phyloP scores from a whole-genome alignment of 53 echinoderm and acorn worm species.

The Paracentrotus lividus region DNA sequence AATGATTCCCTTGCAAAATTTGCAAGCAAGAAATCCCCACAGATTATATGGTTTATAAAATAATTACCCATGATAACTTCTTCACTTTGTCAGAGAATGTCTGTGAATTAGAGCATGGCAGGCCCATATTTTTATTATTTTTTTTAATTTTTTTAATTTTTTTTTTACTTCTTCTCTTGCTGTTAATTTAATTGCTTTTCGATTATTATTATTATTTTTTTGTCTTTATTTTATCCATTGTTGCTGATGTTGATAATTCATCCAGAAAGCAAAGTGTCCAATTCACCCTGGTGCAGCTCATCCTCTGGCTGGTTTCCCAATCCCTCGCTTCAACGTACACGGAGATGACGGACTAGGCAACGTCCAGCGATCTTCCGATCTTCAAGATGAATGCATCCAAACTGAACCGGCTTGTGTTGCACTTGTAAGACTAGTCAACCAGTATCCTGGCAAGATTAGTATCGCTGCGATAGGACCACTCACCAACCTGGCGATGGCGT shows the following conservation, averaged over 20 bases:
- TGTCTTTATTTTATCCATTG: neutral
- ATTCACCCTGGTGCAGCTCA: slow-evolving; percentile 67
- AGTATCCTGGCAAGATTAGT: slow-evolving; percentile 77
- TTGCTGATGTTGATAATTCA: neutral
- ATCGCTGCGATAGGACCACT: slow-evolving; percentile 89
- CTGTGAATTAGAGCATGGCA: too few relatives aligned
- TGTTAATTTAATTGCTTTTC: too few relatives aligned
- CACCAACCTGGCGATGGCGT: slow-evolving; percentile 92
- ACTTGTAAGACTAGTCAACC: slow-evolving; percentile 77
- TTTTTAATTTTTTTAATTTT: neutral
- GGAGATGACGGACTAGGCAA: slow-evolving; percentile 78
- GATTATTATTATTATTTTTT: neutral
- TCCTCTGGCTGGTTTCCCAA: slow-evolving; percentile 48
- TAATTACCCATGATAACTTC: too few relatives aligned
- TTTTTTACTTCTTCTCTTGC: neutral
- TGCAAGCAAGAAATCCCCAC: too few relatives aligned
- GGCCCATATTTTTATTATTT: too few relatives aligned
- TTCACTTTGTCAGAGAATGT: too few relatives aligned
- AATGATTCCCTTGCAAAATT: too few relatives aligned
- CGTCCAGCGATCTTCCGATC: slow-evolving; percentile 10
- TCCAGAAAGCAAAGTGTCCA: slow-evolving; percentile 69
- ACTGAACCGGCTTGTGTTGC: slow-evolving; percentile 79
- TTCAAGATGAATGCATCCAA: slow-evolving; percentile 70
- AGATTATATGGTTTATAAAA: too few relatives aligned
- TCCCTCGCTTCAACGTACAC: slow-evolving; percentile 55